These are phyloP conservation scores for Sitobion miscanthi DNA, from an alignment of 1,140 invertebrate genomes.

Conservation along the genomic window DNA sequence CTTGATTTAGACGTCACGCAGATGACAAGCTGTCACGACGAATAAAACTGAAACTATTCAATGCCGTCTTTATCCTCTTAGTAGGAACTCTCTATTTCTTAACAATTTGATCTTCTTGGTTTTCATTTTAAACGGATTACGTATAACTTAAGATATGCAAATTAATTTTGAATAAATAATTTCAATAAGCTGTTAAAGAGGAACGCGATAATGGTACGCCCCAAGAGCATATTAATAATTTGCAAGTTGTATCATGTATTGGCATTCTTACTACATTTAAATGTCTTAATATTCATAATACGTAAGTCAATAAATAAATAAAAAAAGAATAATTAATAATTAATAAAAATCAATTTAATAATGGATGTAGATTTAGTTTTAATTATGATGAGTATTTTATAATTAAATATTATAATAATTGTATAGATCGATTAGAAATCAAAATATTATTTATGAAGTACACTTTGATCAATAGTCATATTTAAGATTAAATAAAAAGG, in stretches of 20 bases:
- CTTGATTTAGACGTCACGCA: background rate
- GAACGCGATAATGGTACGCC: background rate
- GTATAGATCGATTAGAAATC: background rate
- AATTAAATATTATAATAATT: background rate
- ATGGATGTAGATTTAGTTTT: background rate
- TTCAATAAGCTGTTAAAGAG: background rate
- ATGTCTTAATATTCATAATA: background rate
- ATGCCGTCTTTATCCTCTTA: conserved; percentile 12
- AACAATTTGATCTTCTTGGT: conserved; percentile 1
- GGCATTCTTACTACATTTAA: background rate
- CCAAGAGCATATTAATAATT: background rate
- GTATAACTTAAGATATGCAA: conserved; percentile 32
- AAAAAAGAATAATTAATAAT: background rate
- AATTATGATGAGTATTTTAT: background rate
- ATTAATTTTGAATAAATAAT: conserved; percentile 34
- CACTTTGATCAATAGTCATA: background rate
- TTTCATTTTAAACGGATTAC: conserved; percentile 26
- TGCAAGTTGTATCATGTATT: background rate
- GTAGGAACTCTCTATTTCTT: background rate
- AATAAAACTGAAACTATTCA: conserved; percentile 13
- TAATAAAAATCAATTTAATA: background rate
- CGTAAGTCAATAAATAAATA: background rate
- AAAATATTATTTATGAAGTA: background rate
- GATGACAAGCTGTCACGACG: conserved; percentile 8
- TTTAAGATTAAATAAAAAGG: background rate